phyloP scores from a whole-genome alignment of 2,113 vertebrate species.

The Malurus alboscapulatus region DNA sequence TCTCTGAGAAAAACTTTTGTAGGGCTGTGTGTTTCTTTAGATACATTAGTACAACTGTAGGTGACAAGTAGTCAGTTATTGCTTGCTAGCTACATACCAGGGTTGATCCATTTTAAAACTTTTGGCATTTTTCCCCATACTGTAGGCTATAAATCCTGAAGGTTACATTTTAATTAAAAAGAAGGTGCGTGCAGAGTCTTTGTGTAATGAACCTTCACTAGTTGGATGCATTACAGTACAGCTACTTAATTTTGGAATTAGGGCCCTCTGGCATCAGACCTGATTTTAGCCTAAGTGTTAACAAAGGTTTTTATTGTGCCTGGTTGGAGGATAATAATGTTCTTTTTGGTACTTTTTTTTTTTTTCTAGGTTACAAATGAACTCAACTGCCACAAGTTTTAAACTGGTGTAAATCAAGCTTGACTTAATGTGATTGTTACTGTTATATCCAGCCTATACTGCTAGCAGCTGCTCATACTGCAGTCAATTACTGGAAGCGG shows the following conservation, averaged over 20 bases:
- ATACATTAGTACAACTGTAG: conserved; percentile 92
- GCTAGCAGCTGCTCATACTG: conserved; percentile 99
- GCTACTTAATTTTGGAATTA: conserved; percentile 73
- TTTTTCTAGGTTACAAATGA: conserved; percentile 82
- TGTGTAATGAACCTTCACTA: conserved; percentile 72
- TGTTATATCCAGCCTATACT: conserved; percentile 99
- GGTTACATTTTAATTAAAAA: conserved; percentile 75
- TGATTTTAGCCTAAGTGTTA: conserved; percentile 68
- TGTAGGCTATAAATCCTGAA: conserved; percentile 71
- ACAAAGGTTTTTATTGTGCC: conserved; percentile 77
- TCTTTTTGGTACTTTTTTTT: conserved; percentile 80
- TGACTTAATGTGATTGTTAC: conserved; percentile 99
- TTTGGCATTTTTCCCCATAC: conserved; percentile 88
- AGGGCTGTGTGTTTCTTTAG: conserved; percentile 93
- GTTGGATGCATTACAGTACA: conserved; percentile 75
- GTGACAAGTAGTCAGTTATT: conserved; percentile 89
- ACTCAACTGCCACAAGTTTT: conserved; percentile 98
- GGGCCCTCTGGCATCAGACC: conserved; percentile 69
- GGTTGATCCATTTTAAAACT: conserved; percentile 95
- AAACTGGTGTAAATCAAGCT: conserved; percentile 99
- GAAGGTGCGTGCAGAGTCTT: conserved; percentile 67
- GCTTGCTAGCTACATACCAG: conserved; percentile 93
- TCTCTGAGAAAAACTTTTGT: conserved; percentile 86
- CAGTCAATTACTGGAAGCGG: conserved; percentile 99
- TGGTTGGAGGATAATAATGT: conserved; percentile 76